phyloP scores from a whole-genome alignment of 2,888 invertebrate genomes.

The Mesodorylaimus sp. region DNA sequence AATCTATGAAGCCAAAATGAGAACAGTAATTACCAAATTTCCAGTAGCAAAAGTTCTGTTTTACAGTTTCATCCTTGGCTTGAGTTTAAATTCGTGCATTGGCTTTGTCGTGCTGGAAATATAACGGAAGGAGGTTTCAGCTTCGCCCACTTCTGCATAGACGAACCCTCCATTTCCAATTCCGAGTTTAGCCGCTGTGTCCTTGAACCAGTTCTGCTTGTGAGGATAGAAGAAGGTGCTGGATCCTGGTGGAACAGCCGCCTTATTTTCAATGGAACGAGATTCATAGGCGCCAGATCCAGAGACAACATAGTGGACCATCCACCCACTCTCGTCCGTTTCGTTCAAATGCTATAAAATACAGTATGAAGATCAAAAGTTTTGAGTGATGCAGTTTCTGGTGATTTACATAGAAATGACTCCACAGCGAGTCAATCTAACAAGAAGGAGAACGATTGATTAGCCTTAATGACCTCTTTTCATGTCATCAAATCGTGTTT shows the following conservation, averaged over 20 bases:
- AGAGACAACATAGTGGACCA: conserved; percentile 32
- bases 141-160: conserved; percentile 20
- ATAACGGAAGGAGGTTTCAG: background rate
- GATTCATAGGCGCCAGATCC: conserved; percentile 35
- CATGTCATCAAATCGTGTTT: no score
- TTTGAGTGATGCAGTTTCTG: no score
- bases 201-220: background rate
- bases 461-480: no score
- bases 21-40: no score
- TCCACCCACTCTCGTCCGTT: conserved; percentile 14
- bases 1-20: no score
- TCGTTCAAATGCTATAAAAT: conserved; percentile 21
- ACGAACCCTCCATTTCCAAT: conserved; percentile 28
- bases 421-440: no score
- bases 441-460: no score
- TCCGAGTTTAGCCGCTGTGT: background rate
- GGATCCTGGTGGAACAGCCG: conserved; percentile 23
- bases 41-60: no score
- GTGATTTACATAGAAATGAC: no score
- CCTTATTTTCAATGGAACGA: conserved; percentile 23
- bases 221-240: conserved; percentile 31
- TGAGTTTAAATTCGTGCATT: background rate
- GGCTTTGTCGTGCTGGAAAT: background rate
- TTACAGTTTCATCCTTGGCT: no score
- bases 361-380: no score